Evolutionary conservation across 2,113 vertebrate genomes (phyloP).

Genomic region (Rhegmatorhina hoffmannsi): DNA sequence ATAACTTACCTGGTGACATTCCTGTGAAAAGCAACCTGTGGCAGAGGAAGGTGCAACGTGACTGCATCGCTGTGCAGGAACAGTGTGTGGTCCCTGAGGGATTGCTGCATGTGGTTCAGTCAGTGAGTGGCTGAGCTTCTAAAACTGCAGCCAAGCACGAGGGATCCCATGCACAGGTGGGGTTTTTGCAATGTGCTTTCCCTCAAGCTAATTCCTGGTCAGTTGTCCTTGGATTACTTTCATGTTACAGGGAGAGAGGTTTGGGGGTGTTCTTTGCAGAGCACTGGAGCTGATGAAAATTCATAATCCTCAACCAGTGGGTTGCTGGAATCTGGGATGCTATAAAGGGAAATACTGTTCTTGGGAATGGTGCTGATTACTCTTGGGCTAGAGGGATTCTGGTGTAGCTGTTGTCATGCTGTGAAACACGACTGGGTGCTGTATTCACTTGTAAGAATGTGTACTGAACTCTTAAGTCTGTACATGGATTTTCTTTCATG

Average conservation of each 20-base stretch:
- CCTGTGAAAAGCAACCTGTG: neutral
- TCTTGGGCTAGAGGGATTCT: neutral
- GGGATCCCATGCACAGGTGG: neutral
- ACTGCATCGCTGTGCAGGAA: neutral
- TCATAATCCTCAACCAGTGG: neutral
- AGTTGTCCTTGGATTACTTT: neutral
- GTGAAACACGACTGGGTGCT: neutral
- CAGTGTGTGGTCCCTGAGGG: neutral
- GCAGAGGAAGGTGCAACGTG: neutral
- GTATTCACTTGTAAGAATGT: accelerated
- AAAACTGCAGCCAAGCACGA: neutral
- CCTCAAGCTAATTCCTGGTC: neutral
- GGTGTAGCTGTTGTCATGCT: neutral
- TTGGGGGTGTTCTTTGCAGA: neutral
- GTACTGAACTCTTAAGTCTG: neutral
- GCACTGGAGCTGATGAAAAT: neutral
- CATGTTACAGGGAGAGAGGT: neutral
- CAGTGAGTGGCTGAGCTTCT: neutral
- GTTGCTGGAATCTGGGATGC: neutral
- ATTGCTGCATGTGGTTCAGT: neutral
- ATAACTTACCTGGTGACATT: neutral
- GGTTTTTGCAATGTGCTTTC: neutral
- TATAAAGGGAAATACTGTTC: neutral
- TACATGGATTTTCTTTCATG: neutral
- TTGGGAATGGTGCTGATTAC: neutral